phyloP scores from a whole-genome alignment of 2,888 invertebrate species.

The Metacarcinus magister region DNA sequence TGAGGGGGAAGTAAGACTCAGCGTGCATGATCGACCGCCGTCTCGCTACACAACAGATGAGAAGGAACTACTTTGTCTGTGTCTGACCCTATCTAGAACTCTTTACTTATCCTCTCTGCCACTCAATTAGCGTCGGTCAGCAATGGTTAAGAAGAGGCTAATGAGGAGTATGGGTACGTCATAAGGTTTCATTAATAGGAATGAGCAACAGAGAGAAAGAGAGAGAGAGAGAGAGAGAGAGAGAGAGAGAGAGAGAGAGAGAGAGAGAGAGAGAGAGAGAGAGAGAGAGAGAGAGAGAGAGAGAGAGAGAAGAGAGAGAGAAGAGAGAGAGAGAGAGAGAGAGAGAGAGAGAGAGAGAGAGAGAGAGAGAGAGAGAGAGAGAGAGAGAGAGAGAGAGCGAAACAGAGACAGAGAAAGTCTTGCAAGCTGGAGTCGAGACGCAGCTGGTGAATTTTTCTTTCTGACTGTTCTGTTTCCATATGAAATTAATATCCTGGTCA shows the following conservation, averaged over 20 bases:
- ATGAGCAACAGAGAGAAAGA: neutral
- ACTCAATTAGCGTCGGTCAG: neutral
- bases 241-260: slow-evolving; percentile 54
- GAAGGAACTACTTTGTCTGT: neutral
- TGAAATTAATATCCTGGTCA: neutral
- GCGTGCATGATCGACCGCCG: neutral
- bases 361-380: slow-evolving; percentile 29
- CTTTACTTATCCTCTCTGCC: neutral
- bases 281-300: slow-evolving; percentile 63
- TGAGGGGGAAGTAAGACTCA: neutral
- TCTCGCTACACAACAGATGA: neutral
- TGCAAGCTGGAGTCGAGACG: neutral
- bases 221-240: neutral
- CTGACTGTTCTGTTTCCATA: neutral
- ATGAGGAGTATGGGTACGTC: neutral
- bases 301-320: neutral
- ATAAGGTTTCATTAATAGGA: neutral
- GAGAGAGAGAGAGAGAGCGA: too few relatives aligned
- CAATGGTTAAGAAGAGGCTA: neutral
- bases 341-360: slow-evolving; percentile 41
- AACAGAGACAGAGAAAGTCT: slow-evolving; percentile 37
- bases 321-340: slow-evolving; percentile 9
- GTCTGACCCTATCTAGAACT: neutral
- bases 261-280: slow-evolving; percentile 28
- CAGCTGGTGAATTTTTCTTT: neutral